Conservation (phyloP, 2,888 invertebrate species). For the Dascillus cervinus region DNA sequence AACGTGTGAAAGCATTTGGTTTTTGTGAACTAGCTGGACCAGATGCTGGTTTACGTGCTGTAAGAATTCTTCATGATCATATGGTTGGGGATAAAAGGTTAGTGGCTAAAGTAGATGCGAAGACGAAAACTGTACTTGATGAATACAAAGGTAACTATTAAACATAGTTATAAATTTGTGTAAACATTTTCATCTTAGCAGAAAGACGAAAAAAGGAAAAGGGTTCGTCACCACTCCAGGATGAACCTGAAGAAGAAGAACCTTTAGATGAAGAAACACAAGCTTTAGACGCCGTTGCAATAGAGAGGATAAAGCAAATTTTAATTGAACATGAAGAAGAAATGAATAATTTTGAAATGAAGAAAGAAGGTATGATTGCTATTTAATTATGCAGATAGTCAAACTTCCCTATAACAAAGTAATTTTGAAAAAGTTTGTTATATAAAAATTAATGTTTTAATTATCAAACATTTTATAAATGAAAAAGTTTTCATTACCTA, state of each 20-base stretch:
- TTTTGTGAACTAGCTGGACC: conserved; percentile 97
- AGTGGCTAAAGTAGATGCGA: conserved; percentile 95
- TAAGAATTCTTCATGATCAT: conserved; percentile 85
- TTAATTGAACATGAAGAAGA: conserved; percentile 76
- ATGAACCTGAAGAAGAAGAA: conserved; percentile 50
- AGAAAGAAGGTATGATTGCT: conserved; percentile 56
- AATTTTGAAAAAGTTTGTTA: too few relatives aligned
- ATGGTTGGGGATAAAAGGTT: conserved; percentile 88
- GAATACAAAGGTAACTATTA: conserved; percentile 70
- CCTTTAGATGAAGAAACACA: conserved; percentile 72
- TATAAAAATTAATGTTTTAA: too few relatives aligned
- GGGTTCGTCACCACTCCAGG: conserved; percentile 53
- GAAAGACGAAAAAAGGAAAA: conserved; percentile 46
- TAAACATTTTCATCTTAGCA: conserved; percentile 37
- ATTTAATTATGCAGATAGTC: too few relatives aligned
- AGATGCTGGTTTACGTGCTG: conserved; percentile 90
- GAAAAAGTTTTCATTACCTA: not conserved
- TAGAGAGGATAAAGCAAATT: conserved; percentile 70
- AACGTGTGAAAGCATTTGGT: conserved; percentile 94
- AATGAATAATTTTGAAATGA: conserved; percentile 60
- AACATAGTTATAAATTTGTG: not conserved
- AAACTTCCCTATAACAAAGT: too few relatives aligned
- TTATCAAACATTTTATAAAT: too few relatives aligned
- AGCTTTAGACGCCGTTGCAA: conserved; percentile 65
- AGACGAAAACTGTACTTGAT: conserved; percentile 90